Conservation (phyloP, 2,888 invertebrate species). For the Euclidia mi region DNA sequence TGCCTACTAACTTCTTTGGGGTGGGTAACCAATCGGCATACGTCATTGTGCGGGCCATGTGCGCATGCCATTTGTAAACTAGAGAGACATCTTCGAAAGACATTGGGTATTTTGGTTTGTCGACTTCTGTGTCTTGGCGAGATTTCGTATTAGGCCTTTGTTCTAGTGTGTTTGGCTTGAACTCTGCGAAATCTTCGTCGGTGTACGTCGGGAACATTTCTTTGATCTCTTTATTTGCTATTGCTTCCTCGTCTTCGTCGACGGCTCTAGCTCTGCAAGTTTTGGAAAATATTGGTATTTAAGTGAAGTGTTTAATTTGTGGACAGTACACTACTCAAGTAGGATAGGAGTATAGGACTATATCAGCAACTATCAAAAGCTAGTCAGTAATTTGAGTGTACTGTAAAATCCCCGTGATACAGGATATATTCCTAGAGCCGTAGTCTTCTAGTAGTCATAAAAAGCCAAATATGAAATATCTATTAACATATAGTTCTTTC, state of each 20-base stretch:
- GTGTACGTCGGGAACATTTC: slow-evolving; percentile 93
- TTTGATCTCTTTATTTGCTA: slow-evolving; percentile 91
- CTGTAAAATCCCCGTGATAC: too few species aligned
- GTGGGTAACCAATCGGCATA: slow-evolving; percentile 90
- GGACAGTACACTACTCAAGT: too few species aligned
- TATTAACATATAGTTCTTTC: too few species aligned
- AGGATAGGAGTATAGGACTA: too few species aligned
- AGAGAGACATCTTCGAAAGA: slow-evolving; percentile 89
- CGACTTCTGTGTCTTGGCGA: slow-evolving; percentile 54
- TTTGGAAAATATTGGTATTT: background rate
- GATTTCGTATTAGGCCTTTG: slow-evolving; percentile 77
- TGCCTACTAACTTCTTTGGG: slow-evolving; percentile 80
- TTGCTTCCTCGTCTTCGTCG: slow-evolving; percentile 92
- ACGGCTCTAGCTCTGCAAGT: slow-evolving; percentile 90
- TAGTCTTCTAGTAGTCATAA: too few species aligned
- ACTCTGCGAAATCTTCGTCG: slow-evolving; percentile 93
- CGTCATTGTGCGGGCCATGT: slow-evolving; percentile 89
- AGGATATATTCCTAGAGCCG: too few species aligned
- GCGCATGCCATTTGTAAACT: slow-evolving; percentile 91
- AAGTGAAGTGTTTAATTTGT: too few species aligned
- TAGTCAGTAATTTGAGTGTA: too few species aligned
- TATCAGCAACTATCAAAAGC: too few species aligned
- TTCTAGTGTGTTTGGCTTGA: slow-evolving; percentile 88
- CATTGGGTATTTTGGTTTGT: slow-evolving; percentile 73
- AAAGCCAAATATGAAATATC: too few species aligned